These are phyloP conservation scores for Halotydeus destructor DNA, from an alignment of 1,140 invertebrate species.

Conservation along the genomic window DNA sequence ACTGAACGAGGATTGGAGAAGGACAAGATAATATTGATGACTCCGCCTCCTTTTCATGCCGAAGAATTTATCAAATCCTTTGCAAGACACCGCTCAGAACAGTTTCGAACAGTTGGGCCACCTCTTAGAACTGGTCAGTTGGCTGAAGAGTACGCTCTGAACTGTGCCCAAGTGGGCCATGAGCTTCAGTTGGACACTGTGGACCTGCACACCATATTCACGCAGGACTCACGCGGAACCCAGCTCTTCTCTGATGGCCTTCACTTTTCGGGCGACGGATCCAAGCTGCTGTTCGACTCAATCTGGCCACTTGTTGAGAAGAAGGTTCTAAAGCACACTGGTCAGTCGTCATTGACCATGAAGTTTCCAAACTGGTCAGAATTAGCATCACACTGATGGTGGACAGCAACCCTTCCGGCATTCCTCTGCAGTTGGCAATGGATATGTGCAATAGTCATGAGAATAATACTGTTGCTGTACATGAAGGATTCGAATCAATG, in stretches of 20 bases:
- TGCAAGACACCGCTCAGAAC: slow-evolving; percentile 12
- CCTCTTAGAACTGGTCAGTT: slow-evolving; percentile 6
- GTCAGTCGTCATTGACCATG: no score
- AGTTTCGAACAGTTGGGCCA: background rate
- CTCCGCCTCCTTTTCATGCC: slow-evolving; percentile 22
- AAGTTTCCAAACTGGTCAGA: no score
- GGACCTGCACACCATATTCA: slow-evolving; percentile 21
- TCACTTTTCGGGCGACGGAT: slow-evolving; percentile 14
- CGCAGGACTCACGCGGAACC: slow-evolving; percentile 15
- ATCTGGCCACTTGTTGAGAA: slow-evolving; percentile 11
- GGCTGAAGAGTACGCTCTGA: slow-evolving; percentile 18
- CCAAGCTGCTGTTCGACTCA: slow-evolving; percentile 8
- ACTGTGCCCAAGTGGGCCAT: slow-evolving; percentile 15
- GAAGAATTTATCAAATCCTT: slow-evolving; percentile 19
- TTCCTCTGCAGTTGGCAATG: no score
- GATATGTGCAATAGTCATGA: no score
- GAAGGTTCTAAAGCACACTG: no score
- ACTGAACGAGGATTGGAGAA: slow-evolving; percentile 21
- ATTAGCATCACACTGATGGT: no score
- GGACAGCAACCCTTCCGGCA: no score
- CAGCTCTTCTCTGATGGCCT: slow-evolving; percentile 16
- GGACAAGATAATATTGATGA: slow-evolving; percentile 23
- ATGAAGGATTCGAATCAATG: no score
- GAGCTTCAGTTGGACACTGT: slow-evolving; percentile 17
- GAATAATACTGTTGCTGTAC: no score